Conservation (phyloP, 2,888 invertebrate species). For the Autographa pulchrina region DNA sequence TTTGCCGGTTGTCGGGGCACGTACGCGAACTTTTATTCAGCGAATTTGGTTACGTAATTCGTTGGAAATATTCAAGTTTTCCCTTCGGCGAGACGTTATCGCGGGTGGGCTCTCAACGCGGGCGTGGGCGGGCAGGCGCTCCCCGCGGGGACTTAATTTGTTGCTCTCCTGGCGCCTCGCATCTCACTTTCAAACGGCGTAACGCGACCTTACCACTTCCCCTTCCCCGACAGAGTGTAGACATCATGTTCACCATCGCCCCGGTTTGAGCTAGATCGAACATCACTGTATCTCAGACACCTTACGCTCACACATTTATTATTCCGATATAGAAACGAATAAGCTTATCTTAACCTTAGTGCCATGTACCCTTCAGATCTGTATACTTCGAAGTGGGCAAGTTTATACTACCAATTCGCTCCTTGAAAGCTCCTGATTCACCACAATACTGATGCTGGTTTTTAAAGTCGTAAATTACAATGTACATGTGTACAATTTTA, state of each 20-base stretch:
- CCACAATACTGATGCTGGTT: too few species aligned
- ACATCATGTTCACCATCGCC: conserved; percentile 75
- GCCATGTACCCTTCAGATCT: conserved; percentile 30
- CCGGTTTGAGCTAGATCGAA: conserved; percentile 62
- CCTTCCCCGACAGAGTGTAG: conserved; percentile 76
- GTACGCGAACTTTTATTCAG: conserved; percentile 83
- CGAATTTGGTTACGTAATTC: conserved; percentile 85
- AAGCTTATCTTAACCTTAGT: conserved; percentile 22
- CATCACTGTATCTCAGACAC: conserved; percentile 48
- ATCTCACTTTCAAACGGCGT: conserved; percentile 89
- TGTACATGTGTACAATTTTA: too few species aligned
- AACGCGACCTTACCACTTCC: conserved; percentile 87
- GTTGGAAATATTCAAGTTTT: conserved; percentile 86
- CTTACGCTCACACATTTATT: conserved; percentile 47
- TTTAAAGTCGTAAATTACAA: too few species aligned
- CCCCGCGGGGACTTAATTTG: conserved; percentile 89
- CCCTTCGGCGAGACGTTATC: conserved; percentile 87
- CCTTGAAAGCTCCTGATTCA: too few species aligned
- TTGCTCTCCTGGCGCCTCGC: conserved; percentile 89
- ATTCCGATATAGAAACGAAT: conserved; percentile 48
- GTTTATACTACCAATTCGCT: too few species aligned
- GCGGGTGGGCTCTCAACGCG: conserved; percentile 83
- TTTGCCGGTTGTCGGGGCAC: conserved; percentile 80
- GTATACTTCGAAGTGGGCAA: conserved; percentile 3
- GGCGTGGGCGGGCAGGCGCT: conserved; percentile 78